Conservation (phyloP, 2,113 vertebrate genomes). For the Brachypodius melanocephalos region DNA sequence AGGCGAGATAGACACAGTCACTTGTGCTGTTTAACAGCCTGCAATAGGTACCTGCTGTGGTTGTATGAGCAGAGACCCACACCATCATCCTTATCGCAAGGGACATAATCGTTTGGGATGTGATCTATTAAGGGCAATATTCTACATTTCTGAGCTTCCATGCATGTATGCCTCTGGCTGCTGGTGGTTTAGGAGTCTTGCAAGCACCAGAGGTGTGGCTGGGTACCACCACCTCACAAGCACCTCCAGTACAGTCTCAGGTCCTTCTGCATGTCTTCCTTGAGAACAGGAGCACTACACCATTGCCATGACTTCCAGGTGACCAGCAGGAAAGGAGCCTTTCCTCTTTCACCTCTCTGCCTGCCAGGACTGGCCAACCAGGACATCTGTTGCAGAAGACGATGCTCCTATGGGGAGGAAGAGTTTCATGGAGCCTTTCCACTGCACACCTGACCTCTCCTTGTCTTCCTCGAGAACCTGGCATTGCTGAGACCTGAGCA, state of each 20-base stretch:
- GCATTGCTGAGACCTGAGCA: not conserved
- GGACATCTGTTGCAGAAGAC: not conserved
- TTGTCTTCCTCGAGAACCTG: not conserved
- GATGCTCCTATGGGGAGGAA: not conserved
- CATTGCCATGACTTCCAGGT: not conserved
- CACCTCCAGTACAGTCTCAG: not conserved
- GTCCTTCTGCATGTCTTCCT: not conserved
- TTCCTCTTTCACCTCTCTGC: not conserved
- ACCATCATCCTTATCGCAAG: not conserved
- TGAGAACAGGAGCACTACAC: not conserved
- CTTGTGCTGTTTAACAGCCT: not conserved
- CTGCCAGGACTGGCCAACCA: not conserved
- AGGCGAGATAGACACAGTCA: not conserved
- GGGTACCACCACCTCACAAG: not conserved
- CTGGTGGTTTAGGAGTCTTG: not conserved
- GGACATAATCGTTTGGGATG: not conserved
- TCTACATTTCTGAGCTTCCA: not conserved
- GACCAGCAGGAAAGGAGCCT: not conserved
- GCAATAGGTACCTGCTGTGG: not conserved
- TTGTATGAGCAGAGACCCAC: not conserved
- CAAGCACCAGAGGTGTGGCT: not conserved
- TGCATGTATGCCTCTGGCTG: not conserved
- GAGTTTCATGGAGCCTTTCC: not conserved
- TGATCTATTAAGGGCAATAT: rapidly evolving
- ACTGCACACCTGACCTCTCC: not conserved